A percentile compares a stretch with the other conserved stretches of the same genome.
These are phyloP conservation scores for Poecile atricapillus DNA, from an alignment of 2,113 vertebrate species.

Conservation along the genomic window DNA sequence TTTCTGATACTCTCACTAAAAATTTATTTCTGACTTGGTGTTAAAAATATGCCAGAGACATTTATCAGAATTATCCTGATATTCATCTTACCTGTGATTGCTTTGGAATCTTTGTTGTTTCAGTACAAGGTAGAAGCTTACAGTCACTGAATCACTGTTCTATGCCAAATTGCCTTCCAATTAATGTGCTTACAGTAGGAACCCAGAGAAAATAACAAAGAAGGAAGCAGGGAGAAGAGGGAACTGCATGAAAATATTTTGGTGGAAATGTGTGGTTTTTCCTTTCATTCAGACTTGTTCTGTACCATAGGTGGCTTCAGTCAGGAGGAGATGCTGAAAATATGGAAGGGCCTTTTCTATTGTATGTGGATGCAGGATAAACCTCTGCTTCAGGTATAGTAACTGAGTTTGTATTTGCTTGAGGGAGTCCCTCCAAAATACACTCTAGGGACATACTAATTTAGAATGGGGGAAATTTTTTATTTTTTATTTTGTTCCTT, in stretches of 20 bases:
- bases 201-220: not conserved
- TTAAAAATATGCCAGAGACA: not conserved
- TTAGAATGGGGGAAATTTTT: not conserved
- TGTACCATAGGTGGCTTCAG: slow-evolving; percentile 80
- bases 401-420: not conserved
- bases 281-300: not conserved
- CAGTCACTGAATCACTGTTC: not conserved
- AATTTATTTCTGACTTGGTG: not conserved
- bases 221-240: not conserved
- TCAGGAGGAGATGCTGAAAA: slow-evolving; percentile 85
- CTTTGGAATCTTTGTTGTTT: not conserved
- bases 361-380: slow-evolving; percentile 95
- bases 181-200: not conserved
- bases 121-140: not conserved
- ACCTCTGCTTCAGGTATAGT: slow-evolving; percentile 83
- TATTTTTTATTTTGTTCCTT: not conserved
- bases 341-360: slow-evolving; percentile 95
- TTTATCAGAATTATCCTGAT: not conserved
- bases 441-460: not conserved
- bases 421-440: not conserved
- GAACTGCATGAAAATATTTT: not conserved
- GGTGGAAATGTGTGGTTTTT: not conserved
- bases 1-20: not conserved
- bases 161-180: not conserved
- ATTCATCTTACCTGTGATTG: not conserved